phyloP scores from a whole-genome alignment of 2,113 vertebrate species.

The Aix galericulata region DNA sequence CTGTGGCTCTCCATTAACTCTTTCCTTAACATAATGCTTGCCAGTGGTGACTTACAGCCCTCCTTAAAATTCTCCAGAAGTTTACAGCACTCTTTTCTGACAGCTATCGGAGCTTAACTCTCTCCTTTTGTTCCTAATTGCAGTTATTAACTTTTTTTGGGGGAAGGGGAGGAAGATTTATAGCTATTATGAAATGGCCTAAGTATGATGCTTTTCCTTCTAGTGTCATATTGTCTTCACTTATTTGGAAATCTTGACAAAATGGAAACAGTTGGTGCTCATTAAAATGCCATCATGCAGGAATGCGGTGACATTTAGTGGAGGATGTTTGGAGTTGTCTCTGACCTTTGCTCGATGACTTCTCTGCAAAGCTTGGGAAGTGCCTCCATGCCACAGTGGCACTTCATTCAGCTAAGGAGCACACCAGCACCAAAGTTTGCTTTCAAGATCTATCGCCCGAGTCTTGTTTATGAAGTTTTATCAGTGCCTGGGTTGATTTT shows the following conservation, averaged over 20 bases:
- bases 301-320: not conserved
- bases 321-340: not conserved
- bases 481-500: not conserved
- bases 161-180: not conserved
- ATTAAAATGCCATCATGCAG: conserved; percentile 43
- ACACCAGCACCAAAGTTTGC: not conserved
- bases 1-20: not conserved
- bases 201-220: not conserved
- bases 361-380: not conserved
- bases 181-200: not conserved
- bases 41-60: not conserved
- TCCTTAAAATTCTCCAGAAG: not conserved
- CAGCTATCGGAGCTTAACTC: not conserved
- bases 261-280: conserved; percentile 9
- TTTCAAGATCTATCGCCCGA: not conserved
- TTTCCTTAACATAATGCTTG: not conserved
- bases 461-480: not conserved
- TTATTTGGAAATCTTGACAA: conserved; percentile 13
- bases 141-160: conserved; percentile 24
- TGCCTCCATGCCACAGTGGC: not conserved
- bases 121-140: conserved; percentile 3
- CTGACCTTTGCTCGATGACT: not conserved
- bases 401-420: not conserved
- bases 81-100: not conserved
- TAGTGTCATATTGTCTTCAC: conserved; percentile 1